These are phyloP conservation scores for Trachelus tabidus DNA, from an alignment of 2,888 invertebrate genomes.

Conservation along the genomic window DNA sequence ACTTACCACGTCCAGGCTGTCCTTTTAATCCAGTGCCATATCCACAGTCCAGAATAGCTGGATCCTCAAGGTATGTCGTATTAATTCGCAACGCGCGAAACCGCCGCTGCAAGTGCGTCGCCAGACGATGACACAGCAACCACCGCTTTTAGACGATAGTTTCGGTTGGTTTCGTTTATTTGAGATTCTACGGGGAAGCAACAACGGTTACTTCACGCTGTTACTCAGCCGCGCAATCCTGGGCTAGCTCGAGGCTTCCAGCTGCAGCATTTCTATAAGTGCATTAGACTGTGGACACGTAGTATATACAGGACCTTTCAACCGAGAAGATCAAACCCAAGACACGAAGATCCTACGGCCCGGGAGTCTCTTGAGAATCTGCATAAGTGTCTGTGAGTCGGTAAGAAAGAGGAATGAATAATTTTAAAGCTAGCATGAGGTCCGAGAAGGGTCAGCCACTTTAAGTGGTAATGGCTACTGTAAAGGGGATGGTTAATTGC, in stretches of 20 bases:
- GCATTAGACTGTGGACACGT: neutral
- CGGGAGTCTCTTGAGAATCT: neutral
- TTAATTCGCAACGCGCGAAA: conserved; percentile 3
- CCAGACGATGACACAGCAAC: conserved; percentile 53
- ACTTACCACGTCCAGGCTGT: neutral
- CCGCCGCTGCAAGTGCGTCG: conserved; percentile 30
- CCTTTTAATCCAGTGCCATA: neutral
- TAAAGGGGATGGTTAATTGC: neutral
- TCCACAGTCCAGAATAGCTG: neutral
- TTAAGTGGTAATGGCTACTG: neutral
- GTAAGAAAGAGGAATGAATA: neutral
- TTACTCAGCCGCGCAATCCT: conserved; percentile 1
- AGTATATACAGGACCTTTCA: neutral
- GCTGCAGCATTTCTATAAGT: neutral
- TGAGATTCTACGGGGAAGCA: conserved; percentile 29
- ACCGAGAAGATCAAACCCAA: neutral
- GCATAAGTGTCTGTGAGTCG: neutral
- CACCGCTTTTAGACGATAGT: conserved; percentile 43
- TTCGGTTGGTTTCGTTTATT: conserved; percentile 41
- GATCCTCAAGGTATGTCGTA: neutral
- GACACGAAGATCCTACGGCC: neutral
- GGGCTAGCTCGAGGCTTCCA: neutral
- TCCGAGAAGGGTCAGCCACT: neutral
- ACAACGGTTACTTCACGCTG: conserved; percentile 7
- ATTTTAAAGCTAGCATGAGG: neutral